phyloP scores from a whole-genome alignment of 2,888 invertebrate species.

The Muschampia plurimacula region DNA sequence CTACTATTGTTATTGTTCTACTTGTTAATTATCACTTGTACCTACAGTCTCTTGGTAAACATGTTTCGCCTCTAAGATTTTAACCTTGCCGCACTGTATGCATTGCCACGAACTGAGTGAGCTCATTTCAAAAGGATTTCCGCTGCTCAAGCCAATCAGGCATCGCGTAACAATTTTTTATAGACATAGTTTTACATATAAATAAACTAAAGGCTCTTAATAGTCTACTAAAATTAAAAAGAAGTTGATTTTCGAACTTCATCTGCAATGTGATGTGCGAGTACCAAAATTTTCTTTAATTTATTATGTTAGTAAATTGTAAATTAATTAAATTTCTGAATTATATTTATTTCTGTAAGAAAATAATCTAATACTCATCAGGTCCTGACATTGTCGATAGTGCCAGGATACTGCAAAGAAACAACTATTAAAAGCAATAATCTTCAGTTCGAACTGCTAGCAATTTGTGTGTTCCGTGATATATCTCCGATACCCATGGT shows the following conservation, averaged over 20 bases:
- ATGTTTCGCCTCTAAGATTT: constrained; percentile 30
- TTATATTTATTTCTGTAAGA: no score
- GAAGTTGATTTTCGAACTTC: not conserved
- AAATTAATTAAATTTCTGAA: no score
- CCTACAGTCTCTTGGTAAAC: not conserved
- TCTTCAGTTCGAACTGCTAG: no score
- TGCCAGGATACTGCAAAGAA: no score
- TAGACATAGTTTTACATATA: not conserved
- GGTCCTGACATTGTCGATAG: no score
- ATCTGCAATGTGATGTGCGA: no score
- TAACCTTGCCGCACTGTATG: constrained; percentile 39
- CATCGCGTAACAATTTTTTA: constrained; percentile 12
- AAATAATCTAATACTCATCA: no score
- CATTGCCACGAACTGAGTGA: constrained; percentile 32
- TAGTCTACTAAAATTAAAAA: not conserved
- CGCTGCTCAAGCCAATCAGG: constrained; percentile 32
- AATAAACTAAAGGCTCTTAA: not conserved
- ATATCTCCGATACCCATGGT: no score
- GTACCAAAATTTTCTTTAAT: no score
- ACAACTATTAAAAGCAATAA: no score
- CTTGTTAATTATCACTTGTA: constrained; percentile 6
- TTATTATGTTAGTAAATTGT: no score
- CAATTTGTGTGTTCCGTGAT: no score
- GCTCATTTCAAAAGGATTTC: constrained; percentile 44
- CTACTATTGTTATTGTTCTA: not conserved